Base-by-base conservation (phyloP, 2,797 vertebrate genomes). In the Enoplosus armatus region DNA sequence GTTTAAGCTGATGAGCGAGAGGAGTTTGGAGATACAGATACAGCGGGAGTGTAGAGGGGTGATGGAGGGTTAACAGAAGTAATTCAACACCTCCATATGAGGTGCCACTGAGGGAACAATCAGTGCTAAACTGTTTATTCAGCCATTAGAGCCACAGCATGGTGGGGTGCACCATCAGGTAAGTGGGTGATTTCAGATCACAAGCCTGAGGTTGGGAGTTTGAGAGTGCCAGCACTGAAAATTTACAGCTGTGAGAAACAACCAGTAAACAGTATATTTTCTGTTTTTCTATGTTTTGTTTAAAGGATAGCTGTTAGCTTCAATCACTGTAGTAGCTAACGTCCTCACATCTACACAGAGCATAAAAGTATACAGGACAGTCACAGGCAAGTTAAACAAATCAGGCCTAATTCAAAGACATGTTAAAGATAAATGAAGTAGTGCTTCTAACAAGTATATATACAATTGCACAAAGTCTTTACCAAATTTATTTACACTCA, bases 101-200 rank as follows among this genome's bases (percentile, higher is more conserved):
- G 86, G 83, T 31, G 83, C 79, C 73, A 81, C 81, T 58, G 80
- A 81, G 88, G 85, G 89, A 91, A 84, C 87, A 87, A 94, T 92
- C 90, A 75, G 76, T 80, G 85, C 91, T 94, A 91, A 94, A 92
- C 65, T 79, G 86, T 87, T 94, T 94, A 93, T 82, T 85, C 78
- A 82, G 76, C 85, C 87, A 92, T 93, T 90, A 92, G 66, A 72
- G 72, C 60, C 58, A 4, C 85, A 79, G 75, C 54, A 26, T 50
- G 67, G 29, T 10, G 66, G 43, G 56, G 39, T 43, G 56, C 20
- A 27, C 53, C 3, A 37, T 50, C 79, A 85, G 85, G 75, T 79
- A 60, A 88, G 69, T 33, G 56, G 69, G 82, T 67, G 86, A 77
- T 85, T 65, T 72, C 22, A 77, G 77, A 74, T 86, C 75, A 72